Base-by-base conservation (phyloP, 2,888 invertebrate species). In the Tridacna crocea region DNA sequence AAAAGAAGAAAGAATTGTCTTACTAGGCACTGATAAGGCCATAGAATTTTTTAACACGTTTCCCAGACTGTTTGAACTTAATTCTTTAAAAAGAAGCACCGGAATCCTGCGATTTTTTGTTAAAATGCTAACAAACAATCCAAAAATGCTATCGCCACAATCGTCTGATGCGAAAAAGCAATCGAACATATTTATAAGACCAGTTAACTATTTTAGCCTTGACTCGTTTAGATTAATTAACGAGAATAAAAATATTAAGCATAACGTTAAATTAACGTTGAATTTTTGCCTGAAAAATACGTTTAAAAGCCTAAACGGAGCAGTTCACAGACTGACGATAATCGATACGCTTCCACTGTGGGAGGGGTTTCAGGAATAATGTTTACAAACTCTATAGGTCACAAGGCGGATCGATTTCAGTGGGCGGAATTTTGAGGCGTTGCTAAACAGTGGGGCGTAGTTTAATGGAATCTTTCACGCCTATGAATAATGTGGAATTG, bases 401-500 rank as follows among this genome's bases (percentile, higher is more conserved):
- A 77, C 47, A 26, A 63, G 77, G 80, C 65, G 83, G 80, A 77
- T 83, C 83, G 77, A 80, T 80, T 72, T 72, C 79, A 79, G 80
- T 75, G 82, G 90, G 90, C 87, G 90, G 85, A 70, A 77, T 77
- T 22, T 73, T 61, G 13, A 74, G 74, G 74, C 47, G 72, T 83
- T 87, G 90, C 88, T 75, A 87, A 88, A 77, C 80, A 84, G 58
- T 81, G 74, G 81, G 88, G 82, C 80, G 82, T 47, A 22, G 47
- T 60, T 72, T 55, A 63, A 55, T 79, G 66, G 60, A 51, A 72
- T 77, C 76, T 66, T 46, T 51, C 60, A 80, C 83, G 76, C 83
- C 85, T 68, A 55, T n/a, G 73, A 48, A 79, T 77, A 72, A 76
- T 77, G 76, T 22, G 55, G 48, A 24, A 79, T 60, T 58, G 79